Evolutionary conservation across 35 echinoderm and acorn worm genomes (phyloP).

Genomic region (Stichopus chloronotus): DNA sequence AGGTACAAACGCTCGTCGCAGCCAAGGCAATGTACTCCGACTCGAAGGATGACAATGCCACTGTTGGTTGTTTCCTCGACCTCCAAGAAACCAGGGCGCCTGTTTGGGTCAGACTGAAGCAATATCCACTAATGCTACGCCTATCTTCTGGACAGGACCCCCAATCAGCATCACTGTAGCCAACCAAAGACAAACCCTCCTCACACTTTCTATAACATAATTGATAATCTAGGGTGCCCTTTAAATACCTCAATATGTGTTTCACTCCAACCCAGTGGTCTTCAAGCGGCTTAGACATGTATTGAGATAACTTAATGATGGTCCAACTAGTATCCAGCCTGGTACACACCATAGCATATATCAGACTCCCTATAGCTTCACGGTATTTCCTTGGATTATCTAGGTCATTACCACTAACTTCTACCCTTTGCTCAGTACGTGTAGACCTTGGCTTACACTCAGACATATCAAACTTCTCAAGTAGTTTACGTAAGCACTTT

Average conservation of each 20-base stretch:
- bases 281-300: conserved; percentile 52
- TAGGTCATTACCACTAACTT: background rate
- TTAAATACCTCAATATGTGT: conserved; percentile 50
- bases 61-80: conserved; percentile 44
- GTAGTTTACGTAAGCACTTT: conserved; percentile 30
- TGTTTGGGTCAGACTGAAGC: conserved; percentile 37
- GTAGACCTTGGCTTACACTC: conserved; percentile 38
- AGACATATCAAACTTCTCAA: conserved; percentile 35
- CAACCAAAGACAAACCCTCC: background rate
- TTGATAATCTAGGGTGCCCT: conserved; percentile 26
- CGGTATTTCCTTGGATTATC: conserved; percentile 32
- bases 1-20: conserved; percentile 50
- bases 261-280: conserved; percentile 57
- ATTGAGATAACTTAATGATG: conserved; percentile 51
- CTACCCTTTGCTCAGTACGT: conserved; percentile 40
- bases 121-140: conserved; percentile 55
- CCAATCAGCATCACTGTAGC: conserved; percentile 70
- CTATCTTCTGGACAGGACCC: conserved; percentile 46
- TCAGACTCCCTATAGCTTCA: conserved; percentile 47
- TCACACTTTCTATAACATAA: conserved; percentile 15
- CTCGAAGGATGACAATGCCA: conserved; percentile 37
- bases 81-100: conserved; percentile 59
- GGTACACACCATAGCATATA: conserved; percentile 62
- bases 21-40: conserved; percentile 57
- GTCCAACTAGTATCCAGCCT: conserved; percentile 53